These are phyloP conservation scores for Deilephila porcellus DNA, from an alignment of 2,888 invertebrate genomes.

Conservation along the genomic window DNA sequence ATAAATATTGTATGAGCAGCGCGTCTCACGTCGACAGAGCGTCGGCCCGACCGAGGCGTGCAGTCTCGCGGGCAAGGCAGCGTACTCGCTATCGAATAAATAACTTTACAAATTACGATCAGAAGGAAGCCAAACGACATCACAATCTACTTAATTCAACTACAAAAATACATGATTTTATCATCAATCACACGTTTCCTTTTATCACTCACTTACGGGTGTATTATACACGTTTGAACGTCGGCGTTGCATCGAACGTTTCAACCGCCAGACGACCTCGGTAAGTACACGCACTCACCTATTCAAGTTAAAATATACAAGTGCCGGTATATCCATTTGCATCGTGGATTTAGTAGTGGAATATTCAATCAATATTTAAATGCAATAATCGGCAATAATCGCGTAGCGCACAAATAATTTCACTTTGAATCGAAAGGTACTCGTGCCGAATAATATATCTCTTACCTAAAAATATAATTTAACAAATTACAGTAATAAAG, in stretches of 20 bases:
- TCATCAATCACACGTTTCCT: constrained; percentile 31
- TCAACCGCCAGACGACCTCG: neutral
- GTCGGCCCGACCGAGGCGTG: constrained; percentile 47
- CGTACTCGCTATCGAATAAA: constrained; percentile 55
- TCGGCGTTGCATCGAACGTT: neutral
- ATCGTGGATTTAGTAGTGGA: constrained; percentile 16
- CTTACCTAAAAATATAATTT: constrained; percentile 22
- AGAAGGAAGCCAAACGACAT: constrained; percentile 64
- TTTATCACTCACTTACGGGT: constrained; percentile 28
- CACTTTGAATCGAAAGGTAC: constrained; percentile 9
- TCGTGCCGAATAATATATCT: constrained; percentile 20
- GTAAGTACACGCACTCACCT: constrained; percentile 14
- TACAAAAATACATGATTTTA: constrained; percentile 64
- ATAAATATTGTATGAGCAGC: constrained; percentile 36
- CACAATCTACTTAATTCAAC: constrained; percentile 53
- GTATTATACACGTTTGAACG: constrained; percentile 24
- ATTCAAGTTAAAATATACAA: constrained; percentile 19
- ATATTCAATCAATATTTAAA: constrained; percentile 15
- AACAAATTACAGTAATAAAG: constrained; percentile 11
- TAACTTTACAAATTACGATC: constrained; percentile 43
- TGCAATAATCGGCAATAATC: constrained; percentile 18
- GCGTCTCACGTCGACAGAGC: constrained; percentile 46
- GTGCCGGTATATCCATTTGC: constrained; percentile 15
- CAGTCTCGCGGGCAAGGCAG: constrained; percentile 69
- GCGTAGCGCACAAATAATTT: constrained; percentile 17